These are phyloP conservation scores for Pseudoatta argentina DNA, from an alignment of 1,140 invertebrate genomes.

Conservation along the genomic window DNA sequence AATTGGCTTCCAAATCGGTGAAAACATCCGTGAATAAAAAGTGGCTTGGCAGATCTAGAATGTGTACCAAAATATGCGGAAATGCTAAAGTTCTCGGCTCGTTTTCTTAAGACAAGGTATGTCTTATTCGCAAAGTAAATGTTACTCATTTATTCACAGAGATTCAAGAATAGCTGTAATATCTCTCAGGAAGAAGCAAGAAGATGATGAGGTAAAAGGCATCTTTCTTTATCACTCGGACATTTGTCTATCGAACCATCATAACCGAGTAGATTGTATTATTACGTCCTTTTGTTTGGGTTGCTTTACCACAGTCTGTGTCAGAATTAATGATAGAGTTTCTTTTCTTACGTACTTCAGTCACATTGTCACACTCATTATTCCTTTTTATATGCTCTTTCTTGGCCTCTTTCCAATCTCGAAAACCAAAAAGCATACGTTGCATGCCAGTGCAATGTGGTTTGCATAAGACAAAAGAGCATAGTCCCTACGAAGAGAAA, in stretches of 20 bases:
- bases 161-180: conserved; percentile 24
- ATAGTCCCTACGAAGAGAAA: background rate
- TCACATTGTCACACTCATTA: conserved; percentile 15
- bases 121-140: conserved; percentile 46
- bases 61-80: conserved; percentile 2
- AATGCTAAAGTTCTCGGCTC: conserved; percentile 15
- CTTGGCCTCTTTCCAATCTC: conserved; percentile 38
- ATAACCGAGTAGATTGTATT: conserved; percentile 11
- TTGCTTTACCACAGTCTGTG: conserved; percentile 24
- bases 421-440: conserved; percentile 14
- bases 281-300: conserved; percentile 29
- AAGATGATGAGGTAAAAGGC: background rate
- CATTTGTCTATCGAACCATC: conserved; percentile 17
- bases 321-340: conserved; percentile 24
- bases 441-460: conserved; percentile 37
- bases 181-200: conserved; percentile 11
- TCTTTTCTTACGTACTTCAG: conserved; percentile 14
- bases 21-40: background rate
- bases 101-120: conserved; percentile 19
- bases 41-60: background rate
- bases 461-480: conserved; percentile 39
- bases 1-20: background rate
- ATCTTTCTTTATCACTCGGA: conserved; percentile 16
- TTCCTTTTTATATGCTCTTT: conserved; percentile 12
- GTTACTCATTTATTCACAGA: conserved; percentile 29